Evolutionary conservation across 2,113 vertebrate genomes (phyloP), one percentile per base, ranked within the genome.

Genomic region (Labeo rohita): DNA sequence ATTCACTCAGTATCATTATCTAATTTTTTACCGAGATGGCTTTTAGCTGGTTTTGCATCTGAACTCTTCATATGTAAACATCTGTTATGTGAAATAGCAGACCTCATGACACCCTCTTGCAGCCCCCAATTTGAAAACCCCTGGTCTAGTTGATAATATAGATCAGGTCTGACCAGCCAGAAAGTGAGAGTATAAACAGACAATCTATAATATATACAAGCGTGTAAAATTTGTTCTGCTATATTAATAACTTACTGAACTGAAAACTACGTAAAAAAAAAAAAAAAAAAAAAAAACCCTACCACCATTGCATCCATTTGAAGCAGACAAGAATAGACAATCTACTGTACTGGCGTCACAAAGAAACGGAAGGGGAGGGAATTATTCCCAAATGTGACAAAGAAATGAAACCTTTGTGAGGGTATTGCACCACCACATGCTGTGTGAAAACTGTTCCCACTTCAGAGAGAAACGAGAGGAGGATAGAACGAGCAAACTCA

Each of bases 381-480:
- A 83, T 50, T 79, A 83, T 54, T 11, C 28, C 65, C 49, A 39
- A 72, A 78, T 83, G 28, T 86, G 65, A 86, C 52, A 81, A 21
- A 3, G 80, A 49, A 59, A 87, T 81, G 83, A 87, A 65, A 84
- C 80, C 16, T 80, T 77, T 80, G 68, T 36, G 68, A 85, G 63
- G 45, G 47, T 68, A 81, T 87, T 68, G 61, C 83, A 81, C 66
- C 76, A 84, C 50, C 50, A 43, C 73, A 85, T 88, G 80, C 84
- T 86, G 84, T 52, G 73, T 63, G 63, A 85, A 86, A 83, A 83
- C 43, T 1, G 68, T 84, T 87, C 13, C 45, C 18, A 50, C 36
- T 85, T 77, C 56, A 56, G 52, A 45, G 50, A 39, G 18, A 63
- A 65, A 36, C 34, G 28, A 45, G 21, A 36, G 39, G n/a, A 49